These are phyloP conservation scores for Plectrocnemia conspersa DNA, from an alignment of 1,140 invertebrate genomes.

Conservation along the genomic window DNA sequence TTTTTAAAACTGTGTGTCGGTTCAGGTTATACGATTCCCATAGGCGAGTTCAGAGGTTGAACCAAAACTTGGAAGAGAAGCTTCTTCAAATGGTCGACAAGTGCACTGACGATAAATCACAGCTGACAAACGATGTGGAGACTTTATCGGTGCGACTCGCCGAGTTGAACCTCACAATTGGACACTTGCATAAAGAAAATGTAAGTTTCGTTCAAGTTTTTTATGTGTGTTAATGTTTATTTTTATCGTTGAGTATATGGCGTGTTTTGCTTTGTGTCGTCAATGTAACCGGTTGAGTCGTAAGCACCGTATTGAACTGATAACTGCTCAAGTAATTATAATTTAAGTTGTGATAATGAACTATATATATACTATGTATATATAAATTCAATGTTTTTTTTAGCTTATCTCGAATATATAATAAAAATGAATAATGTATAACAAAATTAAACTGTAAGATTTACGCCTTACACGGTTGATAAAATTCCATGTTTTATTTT, in stretches of 20 bases:
- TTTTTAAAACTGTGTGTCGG: neutral
- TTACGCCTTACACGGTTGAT: no score
- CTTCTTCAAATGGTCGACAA: constrained; percentile 87
- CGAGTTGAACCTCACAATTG: constrained; percentile 81
- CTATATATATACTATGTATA: no score
- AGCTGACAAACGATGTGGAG: constrained; percentile 81
- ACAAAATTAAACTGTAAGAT: no score
- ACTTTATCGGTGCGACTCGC: constrained; percentile 81
- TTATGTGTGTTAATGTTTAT: neutral
- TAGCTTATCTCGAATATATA: no score
- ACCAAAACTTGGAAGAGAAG: constrained; percentile 93
- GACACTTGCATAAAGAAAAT: constrained; percentile 87
- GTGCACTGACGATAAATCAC: constrained; percentile 85
- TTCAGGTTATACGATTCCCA: constrained; percentile 84
- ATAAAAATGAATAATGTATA: no score
- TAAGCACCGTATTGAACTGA: no score
- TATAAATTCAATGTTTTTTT: no score
- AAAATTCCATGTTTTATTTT: no score
- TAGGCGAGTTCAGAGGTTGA: constrained; percentile 89
- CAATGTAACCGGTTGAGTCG: no score
- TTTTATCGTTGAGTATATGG: constrained; percentile 1
- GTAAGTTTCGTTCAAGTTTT: constrained; percentile 53
- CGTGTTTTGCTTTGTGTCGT: neutral
- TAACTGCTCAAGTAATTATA: neutral
- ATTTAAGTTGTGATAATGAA: no score